These are phyloP conservation scores for Rhinoraja longicauda DNA, from an alignment of 2,797 vertebrate species.

Conservation along the genomic window DNA sequence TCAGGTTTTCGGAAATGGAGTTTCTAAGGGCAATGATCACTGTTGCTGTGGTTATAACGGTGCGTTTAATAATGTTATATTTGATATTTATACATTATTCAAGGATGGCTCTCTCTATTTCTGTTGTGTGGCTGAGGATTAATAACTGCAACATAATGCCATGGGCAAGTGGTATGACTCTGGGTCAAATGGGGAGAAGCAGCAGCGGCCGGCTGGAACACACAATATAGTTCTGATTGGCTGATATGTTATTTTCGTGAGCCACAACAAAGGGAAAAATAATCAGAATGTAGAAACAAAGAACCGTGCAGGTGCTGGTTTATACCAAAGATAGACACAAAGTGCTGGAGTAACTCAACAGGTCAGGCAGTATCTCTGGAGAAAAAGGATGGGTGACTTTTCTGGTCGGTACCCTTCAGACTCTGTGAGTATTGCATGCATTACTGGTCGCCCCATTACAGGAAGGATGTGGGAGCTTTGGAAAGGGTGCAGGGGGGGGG, in stretches of 20 bases:
- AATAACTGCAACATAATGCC: not conserved
- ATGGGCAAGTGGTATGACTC: not conserved
- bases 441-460: too few relatives aligned
- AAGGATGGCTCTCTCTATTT: not conserved
- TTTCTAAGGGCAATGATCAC: slow-evolving; percentile 23
- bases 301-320: too few relatives aligned
- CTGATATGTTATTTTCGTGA: not conserved
- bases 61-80: slow-evolving; percentile 37
- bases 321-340: too few relatives aligned
- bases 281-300: too few relatives aligned
- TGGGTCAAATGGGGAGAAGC: not conserved
- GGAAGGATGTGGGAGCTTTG: too few relatives aligned
- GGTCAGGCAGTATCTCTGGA: too few relatives aligned
- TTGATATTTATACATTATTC: slow-evolving; percentile 37
- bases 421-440: too few relatives aligned
- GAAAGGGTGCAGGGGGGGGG: too few relatives aligned
- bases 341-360: too few relatives aligned
- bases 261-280: not conserved
- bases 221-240: not conserved
- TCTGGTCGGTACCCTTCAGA: too few relatives aligned
- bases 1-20: slow-evolving; percentile 29
- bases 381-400: too few relatives aligned
- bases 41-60: slow-evolving; percentile 23
- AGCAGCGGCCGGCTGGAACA: not conserved
- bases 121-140: slow-evolving; percentile 1